Base-by-base conservation (phyloP, 2,113 vertebrate species). In the Etia nguti region DNA sequence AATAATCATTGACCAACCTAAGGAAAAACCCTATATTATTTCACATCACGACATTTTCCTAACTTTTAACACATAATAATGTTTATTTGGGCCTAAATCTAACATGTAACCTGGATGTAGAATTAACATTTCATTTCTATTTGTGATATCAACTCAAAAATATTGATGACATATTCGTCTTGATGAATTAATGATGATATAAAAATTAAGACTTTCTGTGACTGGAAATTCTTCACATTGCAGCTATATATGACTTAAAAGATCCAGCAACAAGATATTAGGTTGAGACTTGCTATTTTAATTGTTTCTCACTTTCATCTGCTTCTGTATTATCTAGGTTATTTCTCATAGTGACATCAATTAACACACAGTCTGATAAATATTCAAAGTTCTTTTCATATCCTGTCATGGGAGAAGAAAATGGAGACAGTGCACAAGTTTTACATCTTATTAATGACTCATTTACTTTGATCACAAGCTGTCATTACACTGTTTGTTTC, bases 401-500 rank as follows among this genome's bases (percentile, higher is more conserved):
- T 62, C 55, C 87, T 87, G 89, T 92, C 94, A 88, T 26, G 88
- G 79, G 91, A 90, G 88, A 94, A 88, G 87, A 81, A 83, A 92
- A 85, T 80, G 84, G 80, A 91, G 90, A 90, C 80, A 73, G 85
- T 79, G 68, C 91, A 81, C 80, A 70, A 59, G 87, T 82, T 88
- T 90, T 82, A 90, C 90, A 87, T 93, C 88, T 91, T 85, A 92
- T 93, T 93, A 94, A 94, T 89, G 90, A 94, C 90, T 92, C 92
- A 86, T 92, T 92, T 82, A 89, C 93, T 95, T 94, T 94, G 93
- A 94, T 95, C 93, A 86, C 85, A 80, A 90, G 86, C 93, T 92
- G 93, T 87, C 93, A 87, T 92, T 81, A 89, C 86, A 82, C 65
- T 79, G 80, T 86, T 91, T 90, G 83, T 90, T 91, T 86, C 90